A percentile compares a stretch with the other conserved stretches of the same genome.
Evolutionary conservation across 2,113 vertebrate species (phyloP).

Genomic region (Heptranchias perlo): DNA sequence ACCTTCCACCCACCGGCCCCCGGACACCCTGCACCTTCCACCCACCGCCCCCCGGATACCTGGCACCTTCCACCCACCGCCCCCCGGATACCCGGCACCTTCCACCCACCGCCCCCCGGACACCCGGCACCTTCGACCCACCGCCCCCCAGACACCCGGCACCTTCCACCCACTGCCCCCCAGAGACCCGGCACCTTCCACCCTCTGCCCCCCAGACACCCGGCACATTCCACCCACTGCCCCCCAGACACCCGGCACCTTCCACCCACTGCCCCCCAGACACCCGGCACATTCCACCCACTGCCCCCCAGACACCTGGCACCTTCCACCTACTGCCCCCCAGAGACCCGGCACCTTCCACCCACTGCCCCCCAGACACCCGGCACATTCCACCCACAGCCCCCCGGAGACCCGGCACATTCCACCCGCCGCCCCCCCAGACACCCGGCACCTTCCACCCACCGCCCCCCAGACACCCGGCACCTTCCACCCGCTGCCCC

Average conservation of each 20-base stretch:
- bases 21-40: too few species aligned
- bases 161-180: neutral
- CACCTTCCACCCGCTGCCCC: slow-evolving; percentile 39
- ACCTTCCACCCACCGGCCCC: neutral
- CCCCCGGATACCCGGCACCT: neutral
- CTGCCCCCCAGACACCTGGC: neutral
- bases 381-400: neutral
- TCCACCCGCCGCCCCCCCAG: too few species aligned
- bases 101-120: too few species aligned
- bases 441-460: neutral
- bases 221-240: neutral
- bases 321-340: neutral
- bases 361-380: neutral
- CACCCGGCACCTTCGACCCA: neutral
- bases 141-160: neutral
- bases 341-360: too few species aligned
- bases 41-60: slow-evolving; percentile 43
- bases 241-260: neutral
- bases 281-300: too few species aligned
- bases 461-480: neutral
- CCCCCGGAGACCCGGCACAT: neutral
- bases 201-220: too few species aligned
- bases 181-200: too few species aligned
- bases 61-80: too few species aligned
- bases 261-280: slow-evolving; percentile 41